A percentile compares a stretch with the other conserved stretches of the same genome.
phyloP scores from a whole-genome alignment of 2,797 vertebrate genomes.

The Hippoglossus hippoglossus region DNA sequence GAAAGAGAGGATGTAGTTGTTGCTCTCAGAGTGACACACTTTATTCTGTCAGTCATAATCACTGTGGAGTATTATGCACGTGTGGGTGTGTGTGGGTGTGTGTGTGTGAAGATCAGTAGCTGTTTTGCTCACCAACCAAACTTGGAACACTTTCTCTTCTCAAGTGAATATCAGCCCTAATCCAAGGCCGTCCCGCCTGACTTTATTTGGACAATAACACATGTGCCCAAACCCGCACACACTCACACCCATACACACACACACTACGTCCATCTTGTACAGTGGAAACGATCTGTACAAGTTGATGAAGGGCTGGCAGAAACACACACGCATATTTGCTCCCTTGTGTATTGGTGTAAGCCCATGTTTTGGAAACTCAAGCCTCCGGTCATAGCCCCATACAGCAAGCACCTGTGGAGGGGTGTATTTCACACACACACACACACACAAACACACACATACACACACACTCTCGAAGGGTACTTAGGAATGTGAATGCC shows the following conservation, averaged over 20 bases:
- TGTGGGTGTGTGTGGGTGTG: background rate
- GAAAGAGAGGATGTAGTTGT: background rate
- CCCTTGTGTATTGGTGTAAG: conserved; percentile 60
- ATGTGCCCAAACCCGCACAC: conserved; percentile 20
- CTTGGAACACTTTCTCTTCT: conserved; percentile 4
- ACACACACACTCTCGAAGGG: conserved; percentile 37
- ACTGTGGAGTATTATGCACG: conserved; percentile 33
- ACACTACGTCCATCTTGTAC: background rate
- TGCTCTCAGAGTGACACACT: conserved; percentile 17
- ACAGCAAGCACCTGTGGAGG: conserved; percentile 77
- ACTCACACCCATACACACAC: conserved; percentile 27
- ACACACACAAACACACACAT: conserved; percentile 41
- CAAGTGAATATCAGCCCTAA: conserved; percentile 15
- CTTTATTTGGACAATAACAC: conserved; percentile 35
- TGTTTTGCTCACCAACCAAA: conserved; percentile 13
- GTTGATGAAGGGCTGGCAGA: conserved; percentile 50
- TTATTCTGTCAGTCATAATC: conserved; percentile 60
- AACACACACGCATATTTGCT: conserved; percentile 36
- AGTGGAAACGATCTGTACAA: conserved; percentile 27
- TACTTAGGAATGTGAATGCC: conserved; percentile 64
- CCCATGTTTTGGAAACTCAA: conserved; percentile 81
- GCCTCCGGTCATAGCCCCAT: conserved; percentile 65
- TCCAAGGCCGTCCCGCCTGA: conserved; percentile 16
- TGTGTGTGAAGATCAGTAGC: background rate
- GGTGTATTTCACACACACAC: conserved; percentile 46